Evolutionary conservation across 2,888 invertebrate genomes (phyloP), one percentile per base, ranked within the genome.

Genomic region (Himalopsyche anomala): DNA sequence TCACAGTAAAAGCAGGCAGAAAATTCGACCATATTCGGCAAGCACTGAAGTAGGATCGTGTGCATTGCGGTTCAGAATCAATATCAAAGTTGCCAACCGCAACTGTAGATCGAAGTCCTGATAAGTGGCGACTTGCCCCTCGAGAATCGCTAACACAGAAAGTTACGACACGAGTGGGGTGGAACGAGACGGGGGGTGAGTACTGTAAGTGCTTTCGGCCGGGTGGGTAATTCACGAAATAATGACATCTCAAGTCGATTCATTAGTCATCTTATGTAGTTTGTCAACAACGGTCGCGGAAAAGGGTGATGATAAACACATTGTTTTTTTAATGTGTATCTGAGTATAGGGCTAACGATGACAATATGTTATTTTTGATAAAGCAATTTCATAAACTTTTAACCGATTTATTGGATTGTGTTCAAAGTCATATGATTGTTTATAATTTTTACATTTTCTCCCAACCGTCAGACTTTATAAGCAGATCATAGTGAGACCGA

Each of bases 141-240:
- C 36, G 74, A 74, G 74, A 74, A 74, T 74, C 11, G 74, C 74
- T 74, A 74, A 74, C 74, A 74, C 36, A 36, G 74, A 74, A 74
- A 74, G 74, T 74, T 74, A 74, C 74, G 74, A 74, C 36, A 36
- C 36, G 74, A 74, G 36, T 36, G 74, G 74, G 74, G 15, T 62
- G 62, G 62, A 62, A 15, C 62, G 62, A 11, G 62, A 62, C n/a
- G 28, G 62, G 62, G 28, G 62, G 62, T 11, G 28, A 62, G 19
- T 62, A 62, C 19, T n/a, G 19, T 62, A 62, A 62, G 62, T 62
- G 62, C 62, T 62, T 19, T 62, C 62, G 28, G 62, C 11, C 51
- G 51, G 51, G 62, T 62, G 62, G 62, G 28, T 62, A 62, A 62
- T 62, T 62, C 19, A 19, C 62, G 28, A 28, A 62, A 28, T 28